These are phyloP conservation scores for Hemistola chrysoprasaria DNA, from an alignment of 2,888 invertebrate genomes.

Conservation along the genomic window DNA sequence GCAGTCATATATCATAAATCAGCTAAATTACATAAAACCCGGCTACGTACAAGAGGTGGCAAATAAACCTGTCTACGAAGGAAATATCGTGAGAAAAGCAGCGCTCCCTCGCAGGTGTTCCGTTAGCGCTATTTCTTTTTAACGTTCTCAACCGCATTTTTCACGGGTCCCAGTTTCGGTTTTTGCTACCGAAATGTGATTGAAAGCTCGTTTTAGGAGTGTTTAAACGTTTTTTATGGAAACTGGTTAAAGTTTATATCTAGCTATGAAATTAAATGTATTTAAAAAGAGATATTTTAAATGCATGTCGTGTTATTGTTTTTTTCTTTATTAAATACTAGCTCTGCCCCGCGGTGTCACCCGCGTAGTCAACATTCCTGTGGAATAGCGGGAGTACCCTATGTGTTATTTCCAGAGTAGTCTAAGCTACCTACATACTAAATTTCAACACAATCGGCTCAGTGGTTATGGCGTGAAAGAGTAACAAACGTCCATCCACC, in stretches of 20 bases:
- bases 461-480: no score
- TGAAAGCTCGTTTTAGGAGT: constrained; percentile 14
- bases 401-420: no score
- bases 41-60: constrained; percentile 32
- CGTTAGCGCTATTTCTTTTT: constrained; percentile 26
- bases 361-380: no score
- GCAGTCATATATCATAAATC: constrained; percentile 24
- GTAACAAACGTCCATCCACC: no score
- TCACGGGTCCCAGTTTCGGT: constrained; percentile 19
- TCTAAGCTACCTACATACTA: no score
- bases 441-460: no score
- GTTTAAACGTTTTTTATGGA: neutral
- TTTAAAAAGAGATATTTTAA: no score
- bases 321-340: no score
- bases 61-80: constrained; percentile 45
- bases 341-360: no score
- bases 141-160: constrained; percentile 17
- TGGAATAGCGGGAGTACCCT: no score
- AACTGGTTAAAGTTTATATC: neutral
- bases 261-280: no score
- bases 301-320: no score
- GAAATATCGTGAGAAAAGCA: constrained; percentile 45
- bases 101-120: constrained; percentile 40
- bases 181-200: constrained; percentile 29
- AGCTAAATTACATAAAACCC: constrained; percentile 23